Evolutionary conservation across 2,888 invertebrate genomes (phyloP).

Genomic region (Xestia ashworthii): DNA sequence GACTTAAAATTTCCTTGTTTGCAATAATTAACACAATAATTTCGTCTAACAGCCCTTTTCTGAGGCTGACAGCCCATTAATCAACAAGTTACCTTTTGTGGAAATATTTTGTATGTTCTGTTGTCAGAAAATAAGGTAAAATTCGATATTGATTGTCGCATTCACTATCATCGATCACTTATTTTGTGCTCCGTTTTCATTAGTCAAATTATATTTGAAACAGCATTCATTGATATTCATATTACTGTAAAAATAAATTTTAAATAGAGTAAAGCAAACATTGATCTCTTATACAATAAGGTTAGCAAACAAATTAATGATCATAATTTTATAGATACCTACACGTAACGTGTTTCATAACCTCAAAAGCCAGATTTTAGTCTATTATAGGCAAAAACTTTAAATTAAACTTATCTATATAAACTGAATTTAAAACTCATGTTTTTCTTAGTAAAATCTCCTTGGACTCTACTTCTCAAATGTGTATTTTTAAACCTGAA

Average conservation of each 20-base stretch:
- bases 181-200: constrained; percentile 16
- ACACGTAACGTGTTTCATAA: background rate
- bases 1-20: constrained; percentile 26
- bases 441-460: background rate
- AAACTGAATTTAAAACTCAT: background rate
- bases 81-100: constrained; percentile 55
- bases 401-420: background rate
- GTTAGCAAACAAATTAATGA: background rate
- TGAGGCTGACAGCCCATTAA: constrained; percentile 62
- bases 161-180: constrained; percentile 35
- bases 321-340: background rate
- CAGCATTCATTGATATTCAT: constrained; percentile 5
- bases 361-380: background rate
- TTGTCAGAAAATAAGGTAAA: constrained; percentile 40
- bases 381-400: background rate
- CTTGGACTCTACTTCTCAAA: background rate
- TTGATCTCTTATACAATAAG: background rate
- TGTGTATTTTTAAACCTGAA: background rate
- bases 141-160: constrained; percentile 36
- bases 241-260: background rate
- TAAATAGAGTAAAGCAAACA: background rate
- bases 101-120: constrained; percentile 31
- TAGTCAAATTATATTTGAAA: constrained; percentile 4
- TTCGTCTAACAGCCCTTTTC: constrained; percentile 47
- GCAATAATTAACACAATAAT: constrained; percentile 61